Percentiles rank a stretch among this genome's conserved stretches.
Conservation (phyloP, 2,888 invertebrate species). For the Tanypteryx hageni region DNA sequence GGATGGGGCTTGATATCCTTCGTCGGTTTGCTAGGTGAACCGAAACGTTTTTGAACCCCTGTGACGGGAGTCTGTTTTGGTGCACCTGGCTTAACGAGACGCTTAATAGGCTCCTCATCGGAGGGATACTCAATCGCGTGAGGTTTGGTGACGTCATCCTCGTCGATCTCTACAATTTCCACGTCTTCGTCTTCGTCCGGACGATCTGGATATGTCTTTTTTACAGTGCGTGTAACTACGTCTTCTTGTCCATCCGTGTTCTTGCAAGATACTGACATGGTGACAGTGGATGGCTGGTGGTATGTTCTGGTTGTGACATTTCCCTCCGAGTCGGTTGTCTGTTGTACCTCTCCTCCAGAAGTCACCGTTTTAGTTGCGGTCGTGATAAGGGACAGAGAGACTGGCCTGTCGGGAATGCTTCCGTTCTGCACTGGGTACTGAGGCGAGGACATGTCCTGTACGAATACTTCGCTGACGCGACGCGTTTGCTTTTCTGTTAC, state of each 20-base stretch:
- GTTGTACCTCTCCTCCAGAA: conserved; percentile 32
- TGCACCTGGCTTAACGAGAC: background rate
- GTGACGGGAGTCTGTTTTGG: background rate
- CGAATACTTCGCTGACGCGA: background rate
- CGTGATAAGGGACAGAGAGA: conserved; percentile 34
- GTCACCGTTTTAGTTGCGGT: conserved; percentile 31
- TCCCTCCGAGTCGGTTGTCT: conserved; percentile 41
- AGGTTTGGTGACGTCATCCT: background rate
- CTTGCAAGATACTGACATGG: background rate
- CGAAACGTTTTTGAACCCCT: background rate
- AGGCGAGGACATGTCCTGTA: background rate
- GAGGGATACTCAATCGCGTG: conserved; percentile 39
- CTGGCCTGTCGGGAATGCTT: background rate
- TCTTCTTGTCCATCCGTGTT: conserved; percentile 35
- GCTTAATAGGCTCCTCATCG: background rate
- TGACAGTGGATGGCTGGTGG: background rate
- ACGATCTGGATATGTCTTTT: conserved; percentile 24
- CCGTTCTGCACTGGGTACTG: background rate
- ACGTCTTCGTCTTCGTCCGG: conserved; percentile 49
- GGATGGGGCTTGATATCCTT: background rate
- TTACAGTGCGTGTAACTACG: background rate
- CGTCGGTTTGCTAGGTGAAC: background rate
- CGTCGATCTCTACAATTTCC: conserved; percentile 50
- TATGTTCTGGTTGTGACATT: background rate
- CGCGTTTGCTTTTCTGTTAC: conserved; percentile 40